Evolutionary conservation across 1,140 invertebrate genomes (phyloP).

Genomic region (Chironomus striatipennis): DNA sequence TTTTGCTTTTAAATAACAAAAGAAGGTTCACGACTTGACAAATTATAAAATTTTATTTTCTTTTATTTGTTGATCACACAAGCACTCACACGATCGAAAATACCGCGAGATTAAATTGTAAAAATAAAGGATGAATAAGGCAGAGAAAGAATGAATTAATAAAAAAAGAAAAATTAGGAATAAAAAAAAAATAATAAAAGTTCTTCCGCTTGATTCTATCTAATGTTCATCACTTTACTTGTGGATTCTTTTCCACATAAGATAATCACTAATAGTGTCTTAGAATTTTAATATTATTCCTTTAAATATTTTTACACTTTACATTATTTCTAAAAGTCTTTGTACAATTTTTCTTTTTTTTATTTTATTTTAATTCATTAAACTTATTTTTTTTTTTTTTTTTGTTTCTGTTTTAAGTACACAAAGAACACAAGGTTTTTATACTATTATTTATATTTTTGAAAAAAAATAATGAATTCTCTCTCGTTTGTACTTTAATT

Average conservation of each 20-base stretch:
- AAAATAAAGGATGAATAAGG: not conserved
- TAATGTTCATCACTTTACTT: not conserved
- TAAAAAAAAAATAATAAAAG: not conserved
- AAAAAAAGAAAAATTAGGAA: not conserved
- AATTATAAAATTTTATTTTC: not conserved
- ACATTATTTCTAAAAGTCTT: not conserved
- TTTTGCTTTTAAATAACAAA: too few relatives aligned
- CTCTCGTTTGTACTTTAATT: not conserved
- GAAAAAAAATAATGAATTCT: not conserved
- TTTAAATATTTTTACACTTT: not conserved
- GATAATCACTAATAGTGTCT: too few relatives aligned
- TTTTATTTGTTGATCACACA: not conserved
- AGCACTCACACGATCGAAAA: not conserved
- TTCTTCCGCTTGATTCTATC: not conserved
- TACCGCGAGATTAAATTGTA: not conserved
- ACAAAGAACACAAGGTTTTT: not conserved
- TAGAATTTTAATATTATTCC: too few relatives aligned
- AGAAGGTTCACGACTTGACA: too few relatives aligned
- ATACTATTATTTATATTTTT: not conserved
- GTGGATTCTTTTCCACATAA: not conserved
- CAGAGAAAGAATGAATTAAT: not conserved
- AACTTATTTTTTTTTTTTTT: not conserved
- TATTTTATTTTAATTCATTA: not conserved
- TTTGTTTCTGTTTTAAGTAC: not conserved
- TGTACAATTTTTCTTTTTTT: not conserved